Evolutionary conservation across 2,797 vertebrate genomes (phyloP).

Genomic region (Perodicticus potto): DNA sequence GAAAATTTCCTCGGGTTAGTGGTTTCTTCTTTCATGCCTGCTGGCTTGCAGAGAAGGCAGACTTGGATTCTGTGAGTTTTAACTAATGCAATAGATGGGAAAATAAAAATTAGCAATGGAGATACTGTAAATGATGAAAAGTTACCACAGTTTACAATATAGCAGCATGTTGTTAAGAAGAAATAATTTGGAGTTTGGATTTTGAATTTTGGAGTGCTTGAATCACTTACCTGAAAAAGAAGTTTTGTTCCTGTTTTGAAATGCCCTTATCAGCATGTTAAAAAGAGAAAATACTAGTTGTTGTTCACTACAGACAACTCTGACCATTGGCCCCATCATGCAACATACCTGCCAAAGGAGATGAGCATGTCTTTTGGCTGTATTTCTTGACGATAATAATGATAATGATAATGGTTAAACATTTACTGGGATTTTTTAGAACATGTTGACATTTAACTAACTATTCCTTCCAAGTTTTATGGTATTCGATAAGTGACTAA

Average conservation of each 20-base stretch:
- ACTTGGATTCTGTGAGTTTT: conserved; percentile 35
- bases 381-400: background rate
- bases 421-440: conserved; percentile 34
- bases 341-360: background rate
- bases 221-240: background rate
- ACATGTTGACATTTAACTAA: background rate
- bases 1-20: background rate
- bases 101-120: conserved; percentile 18
- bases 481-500: background rate
- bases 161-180: background rate
- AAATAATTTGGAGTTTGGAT: background rate
- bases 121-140: background rate
- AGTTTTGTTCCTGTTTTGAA: conserved; percentile 4
- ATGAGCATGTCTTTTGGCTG: background rate
- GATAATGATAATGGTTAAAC: background rate
- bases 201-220: conserved; percentile 29
- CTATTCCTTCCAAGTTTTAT: background rate
- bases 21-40: background rate
- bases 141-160: background rate
- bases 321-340: background rate
- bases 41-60: background rate
- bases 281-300: background rate
- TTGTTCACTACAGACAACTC: background rate
- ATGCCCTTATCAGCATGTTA: background rate
- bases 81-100: background rate